A percentile compares a stretch with the other conserved stretches of the same genome.
phyloP scores from a whole-genome alignment of 2,797 vertebrate genomes.

The Heliangelus exortis region DNA sequence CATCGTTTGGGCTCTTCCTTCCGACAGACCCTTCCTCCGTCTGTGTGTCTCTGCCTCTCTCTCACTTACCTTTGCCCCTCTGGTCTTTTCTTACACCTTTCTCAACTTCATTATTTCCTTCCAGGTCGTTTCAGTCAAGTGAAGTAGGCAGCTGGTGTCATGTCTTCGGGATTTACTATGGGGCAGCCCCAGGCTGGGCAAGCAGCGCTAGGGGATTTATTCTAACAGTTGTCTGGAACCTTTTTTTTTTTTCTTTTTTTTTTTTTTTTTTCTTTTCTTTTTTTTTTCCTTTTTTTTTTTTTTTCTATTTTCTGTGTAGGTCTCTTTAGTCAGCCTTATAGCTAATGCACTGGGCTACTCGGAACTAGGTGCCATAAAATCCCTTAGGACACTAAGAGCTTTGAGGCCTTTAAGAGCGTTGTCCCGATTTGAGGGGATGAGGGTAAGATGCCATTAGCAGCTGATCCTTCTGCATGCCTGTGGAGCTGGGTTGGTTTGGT shows the following conservation, averaged over 20 bases:
- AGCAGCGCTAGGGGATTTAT: constrained; percentile 89
- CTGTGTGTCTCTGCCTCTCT: constrained; percentile 86
- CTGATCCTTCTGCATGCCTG: constrained; percentile 96
- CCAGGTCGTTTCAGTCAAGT: constrained; percentile 94
- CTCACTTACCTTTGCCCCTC: constrained; percentile 73
- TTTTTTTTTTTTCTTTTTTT: constrained; percentile 83
- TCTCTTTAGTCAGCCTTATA: constrained; percentile 99
- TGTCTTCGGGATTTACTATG: constrained; percentile 70
- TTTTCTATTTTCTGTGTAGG: constrained; percentile 95
- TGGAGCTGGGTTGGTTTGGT: constrained; percentile 79
- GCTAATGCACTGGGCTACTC: constrained; percentile 99
- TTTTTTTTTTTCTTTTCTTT: constrained; percentile 77
- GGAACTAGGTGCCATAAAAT: constrained; percentile 99
- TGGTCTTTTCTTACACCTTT: constrained; percentile 84
- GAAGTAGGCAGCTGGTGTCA: constrained; percentile 88
- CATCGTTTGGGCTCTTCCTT: constrained; percentile 88
- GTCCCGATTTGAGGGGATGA: constrained; percentile 99
- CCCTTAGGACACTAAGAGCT: constrained; percentile 99
- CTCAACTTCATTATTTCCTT: constrained; percentile 98
- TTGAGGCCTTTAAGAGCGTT: constrained; percentile 99
- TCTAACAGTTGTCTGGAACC: constrained; percentile 96
- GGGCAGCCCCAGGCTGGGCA: constrained; percentile 66
- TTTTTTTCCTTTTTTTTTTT: constrained; percentile 88
- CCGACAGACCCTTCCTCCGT: constrained; percentile 83
- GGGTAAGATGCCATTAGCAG: constrained; percentile 97